Evolutionary conservation across 2,113 vertebrate species (phyloP).

Genomic region (Zosterops borbonicus): DNA sequence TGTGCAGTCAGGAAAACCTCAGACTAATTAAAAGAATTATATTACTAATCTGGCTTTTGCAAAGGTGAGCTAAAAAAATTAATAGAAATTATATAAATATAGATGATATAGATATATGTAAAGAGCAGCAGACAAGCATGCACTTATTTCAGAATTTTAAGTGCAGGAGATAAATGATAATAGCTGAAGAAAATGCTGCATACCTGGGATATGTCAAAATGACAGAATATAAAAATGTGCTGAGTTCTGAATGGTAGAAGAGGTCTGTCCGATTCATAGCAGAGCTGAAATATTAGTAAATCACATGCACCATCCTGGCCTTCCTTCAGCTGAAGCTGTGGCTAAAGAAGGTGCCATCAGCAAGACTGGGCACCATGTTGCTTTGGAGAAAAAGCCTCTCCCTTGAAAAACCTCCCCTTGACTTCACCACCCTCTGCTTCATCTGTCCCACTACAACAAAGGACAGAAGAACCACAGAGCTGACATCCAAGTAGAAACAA

Average conservation of each 20-base stretch:
- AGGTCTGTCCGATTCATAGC: background rate
- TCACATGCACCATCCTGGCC: background rate
- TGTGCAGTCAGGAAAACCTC: background rate
- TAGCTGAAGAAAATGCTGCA: background rate
- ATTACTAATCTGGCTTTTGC: background rate
- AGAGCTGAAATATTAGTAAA: background rate
- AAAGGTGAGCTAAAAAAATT: background rate
- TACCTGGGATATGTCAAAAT: constrained; percentile 6
- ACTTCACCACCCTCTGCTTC: background rate
- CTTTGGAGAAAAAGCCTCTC: background rate
- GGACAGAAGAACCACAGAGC: background rate
- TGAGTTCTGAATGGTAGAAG: background rate
- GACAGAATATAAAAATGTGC: constrained; percentile 3
- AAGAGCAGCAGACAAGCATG: background rate
- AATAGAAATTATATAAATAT: background rate
- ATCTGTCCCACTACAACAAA: background rate
- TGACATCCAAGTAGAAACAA: background rate
- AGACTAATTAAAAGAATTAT: background rate
- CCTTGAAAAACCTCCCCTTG: background rate
- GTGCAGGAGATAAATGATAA: background rate
- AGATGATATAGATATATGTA: background rate
- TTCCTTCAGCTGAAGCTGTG: background rate
- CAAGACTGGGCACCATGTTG: fast-evolving
- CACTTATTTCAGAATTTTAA: background rate
- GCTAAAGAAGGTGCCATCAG: background rate